These are phyloP conservation scores for Bombus ignitus DNA, from an alignment of 1,140 invertebrate genomes.

Conservation along the genomic window DNA sequence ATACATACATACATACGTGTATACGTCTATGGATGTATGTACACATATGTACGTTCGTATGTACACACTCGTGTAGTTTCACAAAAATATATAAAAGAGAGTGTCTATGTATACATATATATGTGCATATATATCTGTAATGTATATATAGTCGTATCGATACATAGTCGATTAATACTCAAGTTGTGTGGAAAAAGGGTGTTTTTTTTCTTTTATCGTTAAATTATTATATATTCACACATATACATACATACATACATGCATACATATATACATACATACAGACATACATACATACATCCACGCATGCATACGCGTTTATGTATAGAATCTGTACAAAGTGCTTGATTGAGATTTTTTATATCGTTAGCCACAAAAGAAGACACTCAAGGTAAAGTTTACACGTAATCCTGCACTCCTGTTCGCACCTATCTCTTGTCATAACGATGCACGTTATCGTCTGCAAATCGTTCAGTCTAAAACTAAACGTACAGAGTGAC, in stretches of 20 bases:
- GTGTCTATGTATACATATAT: constrained; percentile 77
- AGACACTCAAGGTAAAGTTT: constrained; percentile 81
- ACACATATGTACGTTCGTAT: constrained; percentile 73
- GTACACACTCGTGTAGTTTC: constrained; percentile 81
- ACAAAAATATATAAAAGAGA: constrained; percentile 83
- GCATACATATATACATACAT: constrained; percentile 51
- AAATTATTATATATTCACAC: constrained; percentile 57
- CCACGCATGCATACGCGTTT: constrained; percentile 40
- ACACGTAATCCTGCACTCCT: constrained; percentile 57
- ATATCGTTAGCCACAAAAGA: constrained; percentile 77
- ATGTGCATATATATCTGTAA: constrained; percentile 71
- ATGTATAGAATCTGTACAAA: constrained; percentile 78
- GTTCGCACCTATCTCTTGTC: constrained; percentile 41
- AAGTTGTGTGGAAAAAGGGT: constrained; percentile 78
- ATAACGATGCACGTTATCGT: constrained; percentile 10
- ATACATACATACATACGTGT: constrained; percentile 65
- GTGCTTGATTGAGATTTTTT: constrained; percentile 77
- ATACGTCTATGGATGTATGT: constrained; percentile 70
- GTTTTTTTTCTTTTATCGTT: constrained; percentile 62
- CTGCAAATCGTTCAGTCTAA: constrained; percentile 17
- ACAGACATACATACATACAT: constrained; percentile 51
- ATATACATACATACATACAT: constrained; percentile 46
- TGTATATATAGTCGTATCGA: constrained; percentile 68
- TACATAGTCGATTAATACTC: constrained; percentile 74
- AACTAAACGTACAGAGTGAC: constrained; percentile 15